Evolutionary conservation across 2,888 invertebrate species (phyloP).

Genomic region (Parnassius glacialis): DNA sequence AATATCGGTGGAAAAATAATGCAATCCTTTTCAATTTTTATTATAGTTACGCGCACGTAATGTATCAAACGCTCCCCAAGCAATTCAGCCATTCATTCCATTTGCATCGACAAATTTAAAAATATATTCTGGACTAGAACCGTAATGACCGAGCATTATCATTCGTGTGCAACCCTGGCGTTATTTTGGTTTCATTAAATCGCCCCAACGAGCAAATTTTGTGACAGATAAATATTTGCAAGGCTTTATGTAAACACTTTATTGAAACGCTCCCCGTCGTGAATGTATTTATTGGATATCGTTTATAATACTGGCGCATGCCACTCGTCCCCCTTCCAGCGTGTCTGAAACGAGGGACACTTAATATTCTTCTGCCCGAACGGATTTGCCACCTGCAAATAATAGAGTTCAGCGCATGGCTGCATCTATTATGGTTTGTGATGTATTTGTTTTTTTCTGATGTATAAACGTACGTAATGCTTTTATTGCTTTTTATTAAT

Average conservation of each 20-base stretch:
- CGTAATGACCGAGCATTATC: constrained; percentile 21
- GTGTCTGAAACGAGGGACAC: constrained; percentile 19
- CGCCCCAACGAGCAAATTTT: constrained; percentile 53
- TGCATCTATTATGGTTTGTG: constrained; percentile 13
- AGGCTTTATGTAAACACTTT: constrained; percentile 59
- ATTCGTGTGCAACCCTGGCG: constrained; percentile 36
- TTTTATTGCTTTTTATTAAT: background rate
- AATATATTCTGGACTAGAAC: constrained; percentile 16
- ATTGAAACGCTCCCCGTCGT: constrained; percentile 52
- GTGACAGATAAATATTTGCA: constrained; percentile 63
- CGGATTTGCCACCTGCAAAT: constrained; percentile 28
- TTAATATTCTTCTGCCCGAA: constrained; percentile 21
- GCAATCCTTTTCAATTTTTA: constrained; percentile 2
- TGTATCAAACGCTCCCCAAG: constrained; percentile 22
- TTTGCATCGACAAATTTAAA: constrained; percentile 28
- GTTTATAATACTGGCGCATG: constrained; percentile 55
- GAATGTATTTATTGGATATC: constrained; percentile 65
- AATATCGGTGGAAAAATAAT: constrained; percentile 12
- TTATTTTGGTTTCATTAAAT: constrained; percentile 72
- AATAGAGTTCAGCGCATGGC: constrained; percentile 22
- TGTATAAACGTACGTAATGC: background rate
- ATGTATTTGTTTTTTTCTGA: constrained; percentile 5
- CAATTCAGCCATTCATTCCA: constrained; percentile 26
- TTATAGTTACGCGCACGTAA: constrained; percentile 10
- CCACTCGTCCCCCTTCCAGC: constrained; percentile 29